A percentile compares a stretch with the other conserved stretches of the same genome.
These are phyloP conservation scores for Himalopsyche kuldschensis DNA, from an alignment of 2,888 invertebrate genomes.

Conservation along the genomic window DNA sequence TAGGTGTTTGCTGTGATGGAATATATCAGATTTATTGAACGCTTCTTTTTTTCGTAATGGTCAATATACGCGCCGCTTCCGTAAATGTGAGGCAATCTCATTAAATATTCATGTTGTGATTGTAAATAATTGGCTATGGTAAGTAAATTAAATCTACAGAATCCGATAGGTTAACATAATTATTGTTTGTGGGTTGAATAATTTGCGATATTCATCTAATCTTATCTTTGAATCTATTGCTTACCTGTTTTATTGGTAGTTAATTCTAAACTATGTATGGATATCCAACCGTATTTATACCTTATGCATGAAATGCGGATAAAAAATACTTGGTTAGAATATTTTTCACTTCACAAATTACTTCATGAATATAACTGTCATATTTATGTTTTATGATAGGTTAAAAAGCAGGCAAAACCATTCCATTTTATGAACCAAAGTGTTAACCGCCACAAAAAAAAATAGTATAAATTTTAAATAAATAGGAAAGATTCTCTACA, in stretches of 20 bases:
- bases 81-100: slow-evolving; percentile 28
- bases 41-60: slow-evolving; percentile 10
- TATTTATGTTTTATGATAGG: no score
- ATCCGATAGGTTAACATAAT: background rate
- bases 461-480: no score
- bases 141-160: slow-evolving; percentile 33
- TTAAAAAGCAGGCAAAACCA: no score
- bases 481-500: no score
- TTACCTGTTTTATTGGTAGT: background rate
- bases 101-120: slow-evolving; percentile 32
- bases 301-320: no score
- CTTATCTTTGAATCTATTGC: background rate
- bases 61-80: slow-evolving; percentile 23
- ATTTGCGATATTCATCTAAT: background rate
- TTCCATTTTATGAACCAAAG: no score
- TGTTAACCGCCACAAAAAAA: no score
- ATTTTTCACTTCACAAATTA: no score
- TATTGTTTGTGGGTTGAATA: background rate
- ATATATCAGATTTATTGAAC: slow-evolving; percentile 15
- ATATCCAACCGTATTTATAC: no score
- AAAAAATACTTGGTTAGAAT: no score
- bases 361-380: no score
- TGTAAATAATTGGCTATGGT: slow-evolving; percentile 23
- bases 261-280: no score
- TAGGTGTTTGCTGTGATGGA: slow-evolving; percentile 28